These are phyloP conservation scores for Chirona hameri DNA, from an alignment of 2,888 invertebrate species.

Conservation along the genomic window DNA sequence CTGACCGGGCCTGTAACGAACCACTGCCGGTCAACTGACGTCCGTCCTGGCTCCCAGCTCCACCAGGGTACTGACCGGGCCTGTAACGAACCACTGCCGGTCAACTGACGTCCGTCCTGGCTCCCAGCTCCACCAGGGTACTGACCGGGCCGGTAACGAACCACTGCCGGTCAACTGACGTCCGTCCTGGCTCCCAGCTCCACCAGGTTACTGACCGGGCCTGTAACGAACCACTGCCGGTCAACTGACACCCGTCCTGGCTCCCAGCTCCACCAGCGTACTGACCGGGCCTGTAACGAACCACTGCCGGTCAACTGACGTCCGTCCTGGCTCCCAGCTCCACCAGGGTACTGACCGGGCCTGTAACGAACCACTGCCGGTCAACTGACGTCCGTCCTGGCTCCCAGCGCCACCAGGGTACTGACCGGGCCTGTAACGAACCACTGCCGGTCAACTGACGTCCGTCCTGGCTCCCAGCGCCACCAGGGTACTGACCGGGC, in stretches of 20 bases:
- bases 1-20: neutral
- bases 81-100: neutral
- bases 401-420: neutral
- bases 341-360: neutral
- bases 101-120: neutral
- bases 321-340: neutral
- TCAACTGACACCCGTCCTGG: neutral
- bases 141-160: neutral
- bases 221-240: neutral
- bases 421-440: neutral
- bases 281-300: neutral
- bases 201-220: neutral
- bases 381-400: neutral
- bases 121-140: neutral
- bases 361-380: neutral
- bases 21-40: neutral
- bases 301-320: neutral
- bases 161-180: neutral
- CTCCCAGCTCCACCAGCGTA: neutral
- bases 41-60: neutral
- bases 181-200: neutral
- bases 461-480: neutral
- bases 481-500: neutral
- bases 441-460: neutral
- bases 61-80: neutral